Evolutionary conservation across 2,113 vertebrate genomes (phyloP).

Genomic region (Thinocorus orbignyianus): DNA sequence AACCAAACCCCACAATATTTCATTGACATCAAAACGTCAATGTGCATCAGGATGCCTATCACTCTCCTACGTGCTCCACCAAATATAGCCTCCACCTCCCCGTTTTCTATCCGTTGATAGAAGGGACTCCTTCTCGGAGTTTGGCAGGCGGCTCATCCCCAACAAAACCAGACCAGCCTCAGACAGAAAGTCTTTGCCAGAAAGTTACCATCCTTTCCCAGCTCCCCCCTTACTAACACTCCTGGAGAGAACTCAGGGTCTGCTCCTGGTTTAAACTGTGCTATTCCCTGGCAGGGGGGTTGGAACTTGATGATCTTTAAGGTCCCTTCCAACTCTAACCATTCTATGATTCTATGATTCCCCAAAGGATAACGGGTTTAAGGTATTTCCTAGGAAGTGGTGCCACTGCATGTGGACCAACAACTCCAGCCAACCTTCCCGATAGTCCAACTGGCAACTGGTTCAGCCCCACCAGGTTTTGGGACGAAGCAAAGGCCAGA

Average conservation of each 20-base stretch:
- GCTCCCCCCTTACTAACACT: not conserved
- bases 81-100: not conserved
- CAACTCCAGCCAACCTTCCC: not conserved
- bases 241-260: not conserved
- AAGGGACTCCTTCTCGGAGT: not conserved
- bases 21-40: not conserved
- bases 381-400: rapidly evolving
- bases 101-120: not conserved
- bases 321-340: no score
- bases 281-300: no score
- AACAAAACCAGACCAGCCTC: not conserved
- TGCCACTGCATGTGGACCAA: not conserved
- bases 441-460: not conserved
- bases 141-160: not conserved
- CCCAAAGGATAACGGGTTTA: rapidly evolving
- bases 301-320: no score
- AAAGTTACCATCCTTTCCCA: not conserved
- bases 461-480: not conserved
- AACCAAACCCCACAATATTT: not conserved
- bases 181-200: not conserved
- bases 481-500: not conserved
- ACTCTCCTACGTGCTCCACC: not conserved
- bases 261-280: not conserved
- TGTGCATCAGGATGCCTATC: not conserved
- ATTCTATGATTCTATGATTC: not conserved